These are phyloP conservation scores for Phytoseiulus persimilis DNA, from an alignment of 2,888 invertebrate genomes.

Conservation along the genomic window DNA sequence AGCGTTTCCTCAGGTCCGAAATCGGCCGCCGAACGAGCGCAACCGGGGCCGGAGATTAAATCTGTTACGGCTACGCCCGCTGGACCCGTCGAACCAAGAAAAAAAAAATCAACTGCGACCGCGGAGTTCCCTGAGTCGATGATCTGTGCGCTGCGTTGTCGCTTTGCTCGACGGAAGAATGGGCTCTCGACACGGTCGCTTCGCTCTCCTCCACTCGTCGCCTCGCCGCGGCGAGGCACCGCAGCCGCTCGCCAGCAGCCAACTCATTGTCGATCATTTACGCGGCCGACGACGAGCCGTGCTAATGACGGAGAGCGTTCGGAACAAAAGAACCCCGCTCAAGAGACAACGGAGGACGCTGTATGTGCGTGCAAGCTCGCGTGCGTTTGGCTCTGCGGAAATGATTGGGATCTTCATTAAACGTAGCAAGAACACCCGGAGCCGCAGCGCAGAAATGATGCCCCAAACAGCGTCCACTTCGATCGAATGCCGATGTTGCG, in stretches of 20 bases:
- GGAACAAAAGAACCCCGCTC: background rate
- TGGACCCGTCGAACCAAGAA: no score
- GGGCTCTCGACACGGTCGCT: background rate
- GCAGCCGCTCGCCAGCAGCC: background rate
- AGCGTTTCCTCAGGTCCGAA: no score
- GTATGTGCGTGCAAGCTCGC: background rate
- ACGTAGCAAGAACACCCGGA: background rate
- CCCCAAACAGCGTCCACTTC: no score
- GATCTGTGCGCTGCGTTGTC: background rate
- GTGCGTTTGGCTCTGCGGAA: background rate
- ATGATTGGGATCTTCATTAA: background rate
- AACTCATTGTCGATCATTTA: background rate
- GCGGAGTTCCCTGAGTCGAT: background rate
- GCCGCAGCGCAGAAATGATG: no score
- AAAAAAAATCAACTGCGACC: background rate
- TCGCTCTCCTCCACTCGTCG: background rate
- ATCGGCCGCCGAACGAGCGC: no score
- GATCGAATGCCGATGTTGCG: no score
- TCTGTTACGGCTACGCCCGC: no score
- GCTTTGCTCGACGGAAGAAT: background rate
- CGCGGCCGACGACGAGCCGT: background rate
- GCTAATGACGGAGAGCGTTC: background rate
- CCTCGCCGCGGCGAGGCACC: background rate
- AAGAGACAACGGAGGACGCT: background rate
- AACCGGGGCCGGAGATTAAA: no score